Evolutionary conservation across 2,113 vertebrate genomes (phyloP), one percentile per base, ranked within the genome.

Genomic region (Jacana jacana): DNA sequence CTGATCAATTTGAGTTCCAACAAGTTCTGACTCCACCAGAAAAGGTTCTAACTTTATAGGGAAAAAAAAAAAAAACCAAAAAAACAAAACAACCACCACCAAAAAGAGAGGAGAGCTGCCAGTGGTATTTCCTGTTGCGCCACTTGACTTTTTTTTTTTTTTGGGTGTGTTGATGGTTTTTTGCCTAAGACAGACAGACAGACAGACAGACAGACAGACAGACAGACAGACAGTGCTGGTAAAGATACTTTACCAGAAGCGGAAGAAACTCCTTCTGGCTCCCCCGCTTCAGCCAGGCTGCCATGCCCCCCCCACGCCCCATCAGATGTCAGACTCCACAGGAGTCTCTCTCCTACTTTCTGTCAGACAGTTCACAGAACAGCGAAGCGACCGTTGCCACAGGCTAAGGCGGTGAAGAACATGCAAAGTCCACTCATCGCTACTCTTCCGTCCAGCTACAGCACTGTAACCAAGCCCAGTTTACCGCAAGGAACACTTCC

Each of bases 401-500:
- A 40, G 92, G 91, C 94, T 96, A 97, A 64, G 82, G 46, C 93
- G 96, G 95, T 93, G 91, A 91, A 97, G 91, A 95, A 97, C 91
- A 96, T 95, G 97, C 92, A 97, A 96, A 97, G 88, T 97, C 91
- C 97, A 96, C 96, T 93, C 93, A 95, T 87, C 89, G 96, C 95
- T 97, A 97, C 95, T 97, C 96, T 97, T 97, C 92, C 94, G 96
- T 97, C 96, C 96, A 97, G 94, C 92, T 97, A 97, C 91, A 91
- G 86, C 91, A 95, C 86, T 91, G 95, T 79, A 87, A 87, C 94
- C 93, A 97, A 97, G 97, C 96, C 93, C 95, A 97, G 93, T 80
- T 90, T 76, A 94, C 86, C 72, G 86, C 93, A 96, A 96, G 92
- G 95, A 96, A 91, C 91, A 94, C 51, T 93, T 97, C 93, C 94